These are phyloP conservation scores for Lobophora halterata DNA, from an alignment of 2,888 invertebrate genomes.

Conservation along the genomic window DNA sequence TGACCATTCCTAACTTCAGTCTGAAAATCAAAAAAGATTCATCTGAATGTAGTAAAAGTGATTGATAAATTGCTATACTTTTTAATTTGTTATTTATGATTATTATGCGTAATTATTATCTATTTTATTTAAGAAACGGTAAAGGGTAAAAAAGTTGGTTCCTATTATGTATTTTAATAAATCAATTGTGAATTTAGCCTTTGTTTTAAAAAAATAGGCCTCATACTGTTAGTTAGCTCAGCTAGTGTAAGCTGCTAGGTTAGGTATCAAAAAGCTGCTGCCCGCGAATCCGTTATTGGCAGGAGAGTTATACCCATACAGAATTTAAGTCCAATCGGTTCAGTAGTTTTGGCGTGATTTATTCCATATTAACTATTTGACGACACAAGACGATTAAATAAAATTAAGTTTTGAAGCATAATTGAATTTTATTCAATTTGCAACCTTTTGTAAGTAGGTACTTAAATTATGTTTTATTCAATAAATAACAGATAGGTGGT, in stretches of 20 bases:
- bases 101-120: conserved; percentile 19
- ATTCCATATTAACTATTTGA: too few species aligned
- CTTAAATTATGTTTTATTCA: conserved; percentile 3
- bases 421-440: conserved; percentile 29
- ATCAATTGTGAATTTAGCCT: conserved; percentile 21
- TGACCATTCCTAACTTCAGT: conserved; percentile 73
- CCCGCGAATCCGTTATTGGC: too few species aligned
- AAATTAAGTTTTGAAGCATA: conserved; percentile 4
- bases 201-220: too few species aligned
- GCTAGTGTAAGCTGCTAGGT: too few species aligned
- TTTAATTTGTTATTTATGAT: conserved; percentile 29
- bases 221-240: too few species aligned
- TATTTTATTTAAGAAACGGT: conserved; percentile 23
- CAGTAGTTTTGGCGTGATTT: too few species aligned
- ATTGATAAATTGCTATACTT: conserved; percentile 43
- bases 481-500: conserved; percentile 1
- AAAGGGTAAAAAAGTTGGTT: conserved; percentile 25
- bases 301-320: too few species aligned
- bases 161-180: conserved; percentile 30
- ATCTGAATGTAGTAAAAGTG: conserved; percentile 65
- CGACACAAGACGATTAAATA: conserved; percentile 1
- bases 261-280: too few species aligned
- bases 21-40: conserved; percentile 59
- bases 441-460: neutral
- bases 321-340: too few species aligned